Evolutionary conservation across 2,797 vertebrate genomes (phyloP).

Genomic region (Tenualosa thibaudeaui): DNA sequence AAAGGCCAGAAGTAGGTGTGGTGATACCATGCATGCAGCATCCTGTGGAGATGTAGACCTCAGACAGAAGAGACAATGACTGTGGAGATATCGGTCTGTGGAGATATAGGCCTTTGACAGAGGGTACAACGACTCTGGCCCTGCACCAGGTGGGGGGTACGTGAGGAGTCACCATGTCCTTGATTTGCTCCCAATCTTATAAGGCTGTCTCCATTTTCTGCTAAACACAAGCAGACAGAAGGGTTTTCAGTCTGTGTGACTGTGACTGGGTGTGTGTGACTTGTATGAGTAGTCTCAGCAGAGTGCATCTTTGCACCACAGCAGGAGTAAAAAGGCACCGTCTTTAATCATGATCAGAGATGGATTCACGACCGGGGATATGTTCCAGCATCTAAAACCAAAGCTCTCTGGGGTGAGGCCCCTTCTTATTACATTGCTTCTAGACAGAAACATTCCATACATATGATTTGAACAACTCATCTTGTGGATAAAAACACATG

Average conservation of each 20-base stretch:
- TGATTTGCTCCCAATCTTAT: not conserved
- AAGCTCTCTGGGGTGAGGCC: too few species aligned
- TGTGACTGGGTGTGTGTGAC: too few species aligned
- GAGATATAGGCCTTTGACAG: not conserved
- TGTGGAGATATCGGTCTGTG: not conserved
- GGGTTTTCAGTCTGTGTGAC: not conserved
- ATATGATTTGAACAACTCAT: too few species aligned
- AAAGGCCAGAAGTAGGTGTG: conserved; percentile 23
- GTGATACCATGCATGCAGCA: not conserved
- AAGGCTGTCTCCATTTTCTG: not conserved
- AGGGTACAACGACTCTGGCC: not conserved
- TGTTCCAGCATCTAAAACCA: too few species aligned
- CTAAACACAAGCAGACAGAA: not conserved
- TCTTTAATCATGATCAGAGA: too few species aligned
- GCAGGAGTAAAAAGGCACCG: not conserved
- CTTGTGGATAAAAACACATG: too few species aligned
- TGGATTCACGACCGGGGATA: too few species aligned
- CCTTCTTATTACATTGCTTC: too few species aligned
- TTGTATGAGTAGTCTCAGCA: not conserved
- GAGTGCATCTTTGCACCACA: not conserved
- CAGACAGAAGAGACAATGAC: not conserved
- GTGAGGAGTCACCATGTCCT: not conserved
- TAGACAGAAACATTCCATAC: too few species aligned
- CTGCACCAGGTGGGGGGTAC: conserved; percentile 3
- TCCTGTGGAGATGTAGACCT: conserved; percentile 8